These are phyloP conservation scores for Notoglanidium macrostoma DNA, from an alignment of 2,797 vertebrate genomes.

Conservation along the genomic window DNA sequence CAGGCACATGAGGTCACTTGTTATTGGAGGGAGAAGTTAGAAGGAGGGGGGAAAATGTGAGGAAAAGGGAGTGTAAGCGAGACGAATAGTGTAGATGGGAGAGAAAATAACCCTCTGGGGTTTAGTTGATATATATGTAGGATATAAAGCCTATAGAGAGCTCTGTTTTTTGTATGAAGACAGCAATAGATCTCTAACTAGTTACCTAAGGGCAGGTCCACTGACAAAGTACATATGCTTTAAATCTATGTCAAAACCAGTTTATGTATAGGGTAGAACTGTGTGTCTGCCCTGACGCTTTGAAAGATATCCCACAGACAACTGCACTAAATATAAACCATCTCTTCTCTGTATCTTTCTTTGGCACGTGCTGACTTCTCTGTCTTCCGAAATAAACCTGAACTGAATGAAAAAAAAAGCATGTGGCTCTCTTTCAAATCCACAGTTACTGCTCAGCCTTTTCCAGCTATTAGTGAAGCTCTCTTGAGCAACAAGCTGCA, in stretches of 20 bases:
- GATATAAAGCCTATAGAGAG: constrained; percentile 1
- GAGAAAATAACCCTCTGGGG: constrained; percentile 6
- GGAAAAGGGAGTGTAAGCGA: background rate
- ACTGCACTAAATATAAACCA: constrained; percentile 10
- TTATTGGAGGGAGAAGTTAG: constrained; percentile 29
- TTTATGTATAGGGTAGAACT: background rate
- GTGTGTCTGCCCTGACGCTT: background rate
- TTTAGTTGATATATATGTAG: constrained; percentile 29
- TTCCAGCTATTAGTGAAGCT: constrained; percentile 63
- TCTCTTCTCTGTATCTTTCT: constrained; percentile 22
- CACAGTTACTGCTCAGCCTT: constrained; percentile 60
- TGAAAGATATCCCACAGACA: constrained; percentile 8
- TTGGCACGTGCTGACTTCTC: constrained; percentile 7
- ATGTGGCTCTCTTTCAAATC: constrained; percentile 33
- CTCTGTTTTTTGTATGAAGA: background rate
- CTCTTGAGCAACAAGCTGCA: constrained; percentile 59
- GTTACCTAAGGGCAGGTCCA: background rate
- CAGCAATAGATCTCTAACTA: constrained; percentile 13
- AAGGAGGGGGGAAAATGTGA: background rate
- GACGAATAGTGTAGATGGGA: constrained; percentile 6
- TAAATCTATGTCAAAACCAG: background rate
- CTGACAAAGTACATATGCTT: constrained; percentile 2
- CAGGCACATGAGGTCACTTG: constrained; percentile 39
- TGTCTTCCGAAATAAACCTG: constrained; percentile 36
- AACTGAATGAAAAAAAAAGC: constrained; percentile 32